phyloP scores from a whole-genome alignment of 2,888 invertebrate genomes.

The Linyphia triangularis region DNA sequence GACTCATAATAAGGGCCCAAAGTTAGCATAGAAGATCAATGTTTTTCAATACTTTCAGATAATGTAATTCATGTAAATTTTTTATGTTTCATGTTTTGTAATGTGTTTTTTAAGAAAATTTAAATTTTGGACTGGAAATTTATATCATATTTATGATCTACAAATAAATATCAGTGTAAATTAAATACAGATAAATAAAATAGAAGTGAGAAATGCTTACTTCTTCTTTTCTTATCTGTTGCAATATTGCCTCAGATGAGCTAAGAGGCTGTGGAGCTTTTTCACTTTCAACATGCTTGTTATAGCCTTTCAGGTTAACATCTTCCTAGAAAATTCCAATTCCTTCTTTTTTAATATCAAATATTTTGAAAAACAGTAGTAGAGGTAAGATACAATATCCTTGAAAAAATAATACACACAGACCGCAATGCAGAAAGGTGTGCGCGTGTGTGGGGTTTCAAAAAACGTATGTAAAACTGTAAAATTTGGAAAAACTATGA shows the following conservation, averaged over 20 bases:
- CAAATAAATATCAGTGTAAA: too few species aligned
- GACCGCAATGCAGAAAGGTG: background rate
- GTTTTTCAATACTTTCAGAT: too few species aligned
- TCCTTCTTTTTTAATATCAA: background rate
- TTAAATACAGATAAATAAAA: too few species aligned
- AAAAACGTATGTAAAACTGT: background rate
- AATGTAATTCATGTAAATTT: too few species aligned
- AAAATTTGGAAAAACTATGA: background rate
- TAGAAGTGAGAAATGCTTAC: slow-evolving; percentile 53
- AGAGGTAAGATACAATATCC: background rate
- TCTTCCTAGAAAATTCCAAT: slow-evolving; percentile 86
- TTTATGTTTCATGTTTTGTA: too few species aligned
- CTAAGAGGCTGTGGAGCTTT: slow-evolving; percentile 94
- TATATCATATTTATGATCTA: too few species aligned
- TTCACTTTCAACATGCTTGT: slow-evolving; percentile 87
- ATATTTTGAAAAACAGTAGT: background rate
- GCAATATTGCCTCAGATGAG: slow-evolving; percentile 90
- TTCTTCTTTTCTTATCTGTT: slow-evolving; percentile 87
- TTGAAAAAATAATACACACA: too few species aligned
- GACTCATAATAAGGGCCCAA: too few species aligned
- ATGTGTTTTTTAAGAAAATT: too few species aligned
- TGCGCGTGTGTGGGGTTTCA: background rate
- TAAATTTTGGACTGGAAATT: too few species aligned
- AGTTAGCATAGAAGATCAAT: too few species aligned
- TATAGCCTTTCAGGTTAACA: slow-evolving; percentile 89